phyloP scores from a whole-genome alignment of 2,797 vertebrate genomes.

The Bovichtus diacanthus region DNA sequence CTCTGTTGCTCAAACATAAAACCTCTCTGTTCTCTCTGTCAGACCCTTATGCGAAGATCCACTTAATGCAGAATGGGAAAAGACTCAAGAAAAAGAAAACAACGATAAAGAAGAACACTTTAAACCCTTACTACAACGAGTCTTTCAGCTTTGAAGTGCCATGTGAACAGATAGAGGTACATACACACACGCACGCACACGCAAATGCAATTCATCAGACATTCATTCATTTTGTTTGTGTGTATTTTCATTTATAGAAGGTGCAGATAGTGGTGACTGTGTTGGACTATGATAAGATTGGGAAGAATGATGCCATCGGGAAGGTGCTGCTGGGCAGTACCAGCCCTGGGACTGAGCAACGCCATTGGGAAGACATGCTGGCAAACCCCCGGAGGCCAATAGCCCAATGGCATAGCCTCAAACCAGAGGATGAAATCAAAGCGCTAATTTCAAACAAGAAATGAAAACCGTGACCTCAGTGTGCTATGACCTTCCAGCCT shows the following conservation, averaged over 20 bases:
- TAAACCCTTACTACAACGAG: conserved; percentile 99
- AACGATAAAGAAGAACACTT: conserved; percentile 97
- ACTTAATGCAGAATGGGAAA: conserved; percentile 98
- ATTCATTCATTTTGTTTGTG: neutral
- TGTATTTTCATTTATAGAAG: conserved; percentile 85
- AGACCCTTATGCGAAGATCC: conserved; percentile 99
- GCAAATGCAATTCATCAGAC: neutral
- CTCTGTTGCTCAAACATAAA: conserved; percentile 53
- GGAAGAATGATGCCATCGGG: conserved; percentile 99
- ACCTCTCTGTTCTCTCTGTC: conserved; percentile 62
- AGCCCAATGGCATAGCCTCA: conserved; percentile 97
- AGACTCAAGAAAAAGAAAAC: conserved; percentile 99
- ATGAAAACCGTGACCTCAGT: conserved; percentile 69
- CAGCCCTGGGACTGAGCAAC: conserved; percentile 92
- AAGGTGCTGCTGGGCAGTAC: conserved; percentile 94
- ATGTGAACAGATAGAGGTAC: conserved; percentile 97
- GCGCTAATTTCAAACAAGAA: conserved; percentile 92
- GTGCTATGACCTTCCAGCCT: conserved; percentile 18
- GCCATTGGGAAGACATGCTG: conserved; percentile 98
- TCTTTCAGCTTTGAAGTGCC: conserved; percentile 99
- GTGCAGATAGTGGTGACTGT: conserved; percentile 97
- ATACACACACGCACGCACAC: neutral
- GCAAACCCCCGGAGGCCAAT: conserved; percentile 97
- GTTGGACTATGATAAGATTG: conserved; percentile 99
- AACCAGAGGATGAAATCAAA: conserved; percentile 94